Evolutionary conservation across 1,140 invertebrate species (phyloP), one percentile per base, ranked within the genome.

Genomic region (Aethina tumida): DNA sequence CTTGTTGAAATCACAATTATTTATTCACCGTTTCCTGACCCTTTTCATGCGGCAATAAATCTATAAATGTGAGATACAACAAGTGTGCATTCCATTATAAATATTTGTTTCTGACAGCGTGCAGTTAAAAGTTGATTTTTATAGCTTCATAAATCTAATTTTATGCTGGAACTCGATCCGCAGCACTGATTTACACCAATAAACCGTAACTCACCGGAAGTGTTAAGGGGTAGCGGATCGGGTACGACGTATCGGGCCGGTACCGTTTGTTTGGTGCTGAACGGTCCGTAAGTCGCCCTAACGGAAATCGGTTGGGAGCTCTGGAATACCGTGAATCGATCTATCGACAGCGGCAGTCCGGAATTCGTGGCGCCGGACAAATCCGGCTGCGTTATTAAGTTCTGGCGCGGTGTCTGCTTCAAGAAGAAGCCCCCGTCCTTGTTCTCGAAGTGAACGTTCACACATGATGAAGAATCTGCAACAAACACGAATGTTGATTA

Each of bases 201-300:
- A n/a, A n/a, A n/a, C n/a, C n/a, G n/a, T n/a, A n/a, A 40, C 39
- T 44, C 29, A 53, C 58, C 55, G 20, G 56, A 49, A 7, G 56
- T 52, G 35, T 62, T 62, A 15, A 62, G 22, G 1, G 58, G 59
- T 42, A 84, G 62, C 0, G 81, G 78, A 58, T 87, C 84, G 0
- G 84, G 84, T 8, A 89, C 81, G 38, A 87, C 75, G 52, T 85
- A 86, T n/a, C 84, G 68, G 0, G 85, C 84, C n/a, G 87, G 87
- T 9, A 93, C 86, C 1, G 86, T 92, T 63, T 93, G 87, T 53
- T 91, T 91, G 17, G 87, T 91, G 43, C 84, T 88, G 64, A 93
- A 93, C 2, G 89, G 89, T 2, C 90, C 90, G 52, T 92, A 93
- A 4, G 82, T 87, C 5, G 88, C 87, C 9, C 86, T 67, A 3